Conservation (phyloP, 2,888 invertebrate species). For the Helobdella robusta region DNA sequence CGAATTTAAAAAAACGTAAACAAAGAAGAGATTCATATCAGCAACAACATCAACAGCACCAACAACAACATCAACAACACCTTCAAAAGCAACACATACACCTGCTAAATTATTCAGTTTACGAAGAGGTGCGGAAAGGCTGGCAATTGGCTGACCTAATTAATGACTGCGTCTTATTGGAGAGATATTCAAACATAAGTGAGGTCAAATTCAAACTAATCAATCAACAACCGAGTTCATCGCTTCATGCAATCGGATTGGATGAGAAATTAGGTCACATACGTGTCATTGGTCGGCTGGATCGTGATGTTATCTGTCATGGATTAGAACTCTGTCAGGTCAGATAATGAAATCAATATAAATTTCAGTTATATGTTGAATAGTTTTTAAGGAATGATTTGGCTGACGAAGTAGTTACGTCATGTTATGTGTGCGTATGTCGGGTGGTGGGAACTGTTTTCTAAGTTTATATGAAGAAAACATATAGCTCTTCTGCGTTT, state of each 20-base stretch:
- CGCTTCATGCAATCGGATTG: constrained; percentile 16
- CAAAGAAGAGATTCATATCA: neutral
- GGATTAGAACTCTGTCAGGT: constrained; percentile 18
- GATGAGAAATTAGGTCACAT: constrained; percentile 30
- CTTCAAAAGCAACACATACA: constrained; percentile 3
- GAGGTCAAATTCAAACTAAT: constrained; percentile 24
- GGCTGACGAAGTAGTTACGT: too few species aligned
- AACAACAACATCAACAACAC: neutral
- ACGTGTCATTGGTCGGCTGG: constrained; percentile 28
- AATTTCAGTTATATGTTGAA: neutral
- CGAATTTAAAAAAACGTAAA: too few species aligned
- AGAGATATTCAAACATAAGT: neutral
- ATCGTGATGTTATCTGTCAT: constrained; percentile 31
- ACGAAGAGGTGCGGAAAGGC: constrained; percentile 19
- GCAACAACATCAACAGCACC: neutral
- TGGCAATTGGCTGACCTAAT: constrained; percentile 25
- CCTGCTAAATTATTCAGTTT: constrained; percentile 25
- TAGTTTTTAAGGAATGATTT: too few species aligned
- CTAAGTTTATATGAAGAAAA: too few species aligned
- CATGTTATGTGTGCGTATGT: too few species aligned
- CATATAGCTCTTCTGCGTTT: too few species aligned
- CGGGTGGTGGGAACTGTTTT: too few species aligned
- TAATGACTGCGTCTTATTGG: constrained; percentile 23
- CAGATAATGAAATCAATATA: neutral
- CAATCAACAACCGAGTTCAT: constrained; percentile 14